Conservation (phyloP, 2,888 invertebrate genomes). For the Blastobasis lacticolella region DNA sequence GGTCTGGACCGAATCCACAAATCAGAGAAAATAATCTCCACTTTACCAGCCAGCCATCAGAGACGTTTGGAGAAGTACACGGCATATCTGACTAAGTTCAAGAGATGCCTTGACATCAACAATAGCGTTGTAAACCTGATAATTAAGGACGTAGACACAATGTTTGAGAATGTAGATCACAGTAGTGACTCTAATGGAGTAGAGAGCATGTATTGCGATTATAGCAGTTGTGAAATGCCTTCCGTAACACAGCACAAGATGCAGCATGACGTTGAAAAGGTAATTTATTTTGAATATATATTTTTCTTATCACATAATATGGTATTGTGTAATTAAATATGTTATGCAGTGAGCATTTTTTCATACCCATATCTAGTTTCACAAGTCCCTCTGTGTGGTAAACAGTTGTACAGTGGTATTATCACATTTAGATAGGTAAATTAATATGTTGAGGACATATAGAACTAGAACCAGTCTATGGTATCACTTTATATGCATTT, state of each 20-base stretch:
- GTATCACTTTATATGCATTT: no score
- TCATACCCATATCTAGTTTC: no score
- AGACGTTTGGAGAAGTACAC: conserved; percentile 83
- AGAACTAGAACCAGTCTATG: no score
- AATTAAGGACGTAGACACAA: conserved; percentile 84
- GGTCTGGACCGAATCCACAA: conserved; percentile 83
- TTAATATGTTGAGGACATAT: no score
- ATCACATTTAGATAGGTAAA: no score
- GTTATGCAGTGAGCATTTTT: no score
- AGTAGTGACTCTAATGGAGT: conserved; percentile 39
- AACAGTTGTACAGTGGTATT: no score
- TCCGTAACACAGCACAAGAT: conserved; percentile 61
- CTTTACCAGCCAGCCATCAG: conserved; percentile 84
- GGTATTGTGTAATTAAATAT: no score
- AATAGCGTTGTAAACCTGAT: conserved; percentile 79
- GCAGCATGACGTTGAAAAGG: conserved; percentile 69
- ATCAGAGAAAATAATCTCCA: conserved; percentile 83
- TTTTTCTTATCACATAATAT: no score
- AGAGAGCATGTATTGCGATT: conserved; percentile 55
- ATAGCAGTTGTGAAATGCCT: conserved; percentile 52
- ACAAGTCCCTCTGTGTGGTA: no score
- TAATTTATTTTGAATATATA: conserved; percentile 15
- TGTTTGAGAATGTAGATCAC: conserved; percentile 85
- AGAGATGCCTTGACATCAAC: conserved; percentile 85
- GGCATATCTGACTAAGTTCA: conserved; percentile 82